Base-by-base conservation (phyloP, 2,797 vertebrate genomes). In the Simalia tracyae region DNA sequence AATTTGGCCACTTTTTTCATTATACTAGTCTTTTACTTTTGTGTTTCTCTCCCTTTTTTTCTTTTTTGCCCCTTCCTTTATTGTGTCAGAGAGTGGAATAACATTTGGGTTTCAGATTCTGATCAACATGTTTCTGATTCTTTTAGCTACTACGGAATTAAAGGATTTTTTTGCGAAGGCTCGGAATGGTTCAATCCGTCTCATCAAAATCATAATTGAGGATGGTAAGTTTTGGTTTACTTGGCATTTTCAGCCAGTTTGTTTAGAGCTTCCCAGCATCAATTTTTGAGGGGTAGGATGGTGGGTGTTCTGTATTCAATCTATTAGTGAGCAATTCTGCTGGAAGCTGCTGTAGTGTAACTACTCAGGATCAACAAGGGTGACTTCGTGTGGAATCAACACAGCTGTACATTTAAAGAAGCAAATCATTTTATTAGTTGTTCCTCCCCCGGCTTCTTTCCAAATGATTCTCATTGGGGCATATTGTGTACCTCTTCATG, bases 181-280 rank as follows among this genome's bases (percentile, higher is more conserved):
- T 0, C 98, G 98, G 89, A 98, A 98, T 31, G 99, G 99, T 95
- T 98, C 98, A 3, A 95, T 99, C 95, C 98, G 99, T 95, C 98
- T 99, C 94, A 98, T 99, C 97, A 99, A 99, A 98, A 98, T 99
- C 72, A 17, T 99, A 97, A 99, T 99, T 81, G 98, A 98, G 97
- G 98, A 99, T 26, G 99, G 99, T 99, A 98, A 99, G 98, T 97
- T 92, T 76, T 14, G 0, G 0, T 24, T 92, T 46, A 91, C 72
- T 15, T 92, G 86, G 93, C 91, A 94, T 94, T 96, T 94, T 95
- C 57, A 0, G 0, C 63, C 19, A 0, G 4, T 0, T 50, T 0
- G 0, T 0, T 86, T 92, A 89, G 46, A 22, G 5, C 19, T 60
- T 85, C 19, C 42, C 72, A 42, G 72, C 17, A 76, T 42, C 72